Base-by-base conservation (phyloP, 1,140 invertebrate species). In the Solen grandis region DNA sequence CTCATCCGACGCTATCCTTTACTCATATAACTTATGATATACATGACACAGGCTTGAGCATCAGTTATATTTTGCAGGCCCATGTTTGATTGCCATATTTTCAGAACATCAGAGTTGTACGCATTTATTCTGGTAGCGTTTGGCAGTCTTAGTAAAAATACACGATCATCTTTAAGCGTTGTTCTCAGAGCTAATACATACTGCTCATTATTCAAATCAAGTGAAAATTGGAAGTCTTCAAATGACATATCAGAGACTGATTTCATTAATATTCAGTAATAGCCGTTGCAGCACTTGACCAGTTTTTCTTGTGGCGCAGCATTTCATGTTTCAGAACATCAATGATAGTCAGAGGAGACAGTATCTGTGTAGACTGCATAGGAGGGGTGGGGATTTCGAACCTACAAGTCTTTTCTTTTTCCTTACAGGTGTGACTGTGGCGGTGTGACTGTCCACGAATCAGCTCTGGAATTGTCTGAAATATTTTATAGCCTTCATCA, bases 1-100 rank as follows among this genome's bases (percentile, higher is more conserved):
- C 73, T 82, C 78, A 78, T 82, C 8, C 78, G 79, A 73, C 59
- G 63, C 41, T 77, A 73, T 38, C 60, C 62, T 38, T 82, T 84
- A 38, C 73, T 76, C 1, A 80, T 74, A 38, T 84, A 84, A 31
- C 36, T 65, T 14, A 78, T 54, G n/a, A 84, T 82, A n/a, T n/a
- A n/a, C n/a, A n/a, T n/a, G n/a, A n/a, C n/a, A n/a, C n/a, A n/a
- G n/a, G n/a, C n/a, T n/a, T 78, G 82, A 33, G 70, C 65, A 70
- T 82, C 69, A 5, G 63, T 38, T n/a, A 84, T 22, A 66, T 60
- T 73, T 22, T 81, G 69, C 14, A 81, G 35, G 57, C 73, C 78
- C 5, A 25, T 10, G 22, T 81, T 81, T 27, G 76, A 65, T 36
- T 79, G 36, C 66, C 66, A 79, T 41, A 68, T 46, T n/a, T 46